These are phyloP conservation scores for Melanocharis versteri DNA, from an alignment of 2,113 vertebrate species.

Conservation along the genomic window DNA sequence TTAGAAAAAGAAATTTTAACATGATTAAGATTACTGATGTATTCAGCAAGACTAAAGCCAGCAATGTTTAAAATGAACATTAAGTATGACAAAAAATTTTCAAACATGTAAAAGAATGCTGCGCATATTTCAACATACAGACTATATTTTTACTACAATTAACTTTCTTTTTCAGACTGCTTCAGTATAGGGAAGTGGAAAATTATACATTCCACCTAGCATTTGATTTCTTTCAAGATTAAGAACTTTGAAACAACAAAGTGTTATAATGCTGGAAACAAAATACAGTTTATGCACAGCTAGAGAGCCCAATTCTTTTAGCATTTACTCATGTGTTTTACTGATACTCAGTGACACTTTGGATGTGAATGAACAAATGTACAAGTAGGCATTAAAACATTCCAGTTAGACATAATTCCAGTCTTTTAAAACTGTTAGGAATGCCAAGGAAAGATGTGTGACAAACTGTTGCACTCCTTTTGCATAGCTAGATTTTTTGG, in stretches of 20 bases:
- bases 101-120: not conserved
- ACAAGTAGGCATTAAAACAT: not conserved
- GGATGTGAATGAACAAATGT: not conserved
- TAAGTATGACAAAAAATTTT: not conserved
- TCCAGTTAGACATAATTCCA: not conserved
- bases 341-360: not conserved
- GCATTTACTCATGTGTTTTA: not conserved
- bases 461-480: not conserved
- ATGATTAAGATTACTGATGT: not conserved
- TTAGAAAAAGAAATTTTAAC: slow-evolving; percentile 10
- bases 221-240: not conserved
- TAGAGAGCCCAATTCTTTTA: not conserved
- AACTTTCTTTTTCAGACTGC: not conserved
- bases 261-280: not conserved
- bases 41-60: slow-evolving; percentile 7
- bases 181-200: slow-evolving; percentile 9
- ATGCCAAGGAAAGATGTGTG: not conserved
- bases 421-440: not conserved
- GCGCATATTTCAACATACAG: not conserved
- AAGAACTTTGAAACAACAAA: not conserved
- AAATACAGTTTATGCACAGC: not conserved
- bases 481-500: not conserved
- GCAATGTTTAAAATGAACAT: slow-evolving; percentile 15
- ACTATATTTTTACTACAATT: not conserved
- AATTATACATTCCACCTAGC: not conserved